A percentile compares a stretch with the other conserved stretches of the same genome.
Evolutionary conservation across 2,888 invertebrate genomes (phyloP).

Genomic region (Xanthorhoe designata): DNA sequence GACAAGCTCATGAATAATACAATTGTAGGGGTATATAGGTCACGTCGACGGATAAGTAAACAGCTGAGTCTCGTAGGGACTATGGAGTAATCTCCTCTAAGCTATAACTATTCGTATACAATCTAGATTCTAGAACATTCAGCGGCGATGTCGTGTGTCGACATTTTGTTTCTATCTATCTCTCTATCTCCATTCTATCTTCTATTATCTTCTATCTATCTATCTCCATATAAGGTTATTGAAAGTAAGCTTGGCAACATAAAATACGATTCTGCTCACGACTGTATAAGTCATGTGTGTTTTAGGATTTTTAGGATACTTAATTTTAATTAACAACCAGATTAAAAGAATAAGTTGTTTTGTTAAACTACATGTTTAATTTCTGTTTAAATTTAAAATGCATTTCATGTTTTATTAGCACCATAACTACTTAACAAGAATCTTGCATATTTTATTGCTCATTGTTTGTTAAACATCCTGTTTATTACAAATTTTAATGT

Average conservation of each 20-base stretch:
- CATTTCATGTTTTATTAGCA: slow-evolving; percentile 1
- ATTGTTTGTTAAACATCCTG: slow-evolving; percentile 42
- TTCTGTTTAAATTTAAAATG: neutral
- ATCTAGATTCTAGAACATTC: slow-evolving; percentile 62
- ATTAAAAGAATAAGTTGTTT: neutral
- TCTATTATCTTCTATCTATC: too few relatives aligned
- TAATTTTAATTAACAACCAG: too few relatives aligned
- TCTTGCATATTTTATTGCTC: slow-evolving; percentile 30
- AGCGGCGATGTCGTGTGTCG: slow-evolving; percentile 39
- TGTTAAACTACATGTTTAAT: neutral
- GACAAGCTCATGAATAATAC: slow-evolving; percentile 71
- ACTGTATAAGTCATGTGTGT: neutral
- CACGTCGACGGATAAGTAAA: slow-evolving; percentile 66
- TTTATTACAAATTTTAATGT: slow-evolving; percentile 46
- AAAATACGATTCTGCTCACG: neutral
- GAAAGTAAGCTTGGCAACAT: slow-evolving; percentile 8
- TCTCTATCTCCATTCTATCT: too few relatives aligned
- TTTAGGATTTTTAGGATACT: too few relatives aligned
- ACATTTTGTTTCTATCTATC: slow-evolving; percentile 43
- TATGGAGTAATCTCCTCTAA: slow-evolving; percentile 57
- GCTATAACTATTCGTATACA: slow-evolving; percentile 49
- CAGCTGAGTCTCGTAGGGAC: slow-evolving; percentile 55
- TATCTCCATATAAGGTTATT: slow-evolving; percentile 22
- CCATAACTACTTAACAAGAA: slow-evolving; percentile 18
- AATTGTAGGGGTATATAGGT: slow-evolving; percentile 75